Conservation (phyloP, 64 coral and sea anemone genomes). For the Dendronephthya gigantea region DNA sequence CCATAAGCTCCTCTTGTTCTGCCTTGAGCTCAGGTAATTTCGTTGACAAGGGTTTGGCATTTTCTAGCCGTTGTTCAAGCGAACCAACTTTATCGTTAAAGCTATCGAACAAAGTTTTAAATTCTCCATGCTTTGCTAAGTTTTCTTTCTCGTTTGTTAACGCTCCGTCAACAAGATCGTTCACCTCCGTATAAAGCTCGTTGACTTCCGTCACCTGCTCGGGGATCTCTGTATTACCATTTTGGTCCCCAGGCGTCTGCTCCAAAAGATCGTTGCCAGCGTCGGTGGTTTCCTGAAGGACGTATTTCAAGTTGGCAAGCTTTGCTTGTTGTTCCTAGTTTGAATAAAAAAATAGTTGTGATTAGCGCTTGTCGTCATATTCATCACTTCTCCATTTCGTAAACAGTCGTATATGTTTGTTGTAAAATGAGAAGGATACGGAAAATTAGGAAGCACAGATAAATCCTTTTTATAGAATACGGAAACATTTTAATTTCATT, state of each 20-base stretch:
- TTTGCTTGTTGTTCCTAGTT: background rate
- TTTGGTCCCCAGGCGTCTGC: background rate
- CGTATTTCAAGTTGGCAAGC: constrained; percentile 1
- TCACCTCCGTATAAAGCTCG: background rate
- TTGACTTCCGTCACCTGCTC: background rate
- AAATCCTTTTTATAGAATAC: no score
- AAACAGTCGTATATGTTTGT: no score
- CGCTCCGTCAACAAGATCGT: background rate
- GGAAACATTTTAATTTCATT: no score
- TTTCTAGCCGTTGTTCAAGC: background rate
- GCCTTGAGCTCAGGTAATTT: constrained; percentile 4
- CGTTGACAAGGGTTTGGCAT: background rate
- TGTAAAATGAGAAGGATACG: no score
- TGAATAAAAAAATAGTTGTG: background rate
- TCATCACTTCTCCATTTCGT: background rate
- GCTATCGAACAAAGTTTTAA: background rate
- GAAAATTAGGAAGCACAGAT: no score
- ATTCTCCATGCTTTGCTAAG: constrained; percentile 10
- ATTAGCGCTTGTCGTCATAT: background rate
- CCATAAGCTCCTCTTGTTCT: background rate
- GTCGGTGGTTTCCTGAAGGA: background rate
- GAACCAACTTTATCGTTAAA: background rate
- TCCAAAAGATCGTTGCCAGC: background rate
- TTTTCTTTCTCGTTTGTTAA: background rate
- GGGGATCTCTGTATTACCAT: background rate